These are phyloP conservation scores for Lucilia cuprina DNA, from an alignment of 1,140 invertebrate genomes.

Conservation along the genomic window DNA sequence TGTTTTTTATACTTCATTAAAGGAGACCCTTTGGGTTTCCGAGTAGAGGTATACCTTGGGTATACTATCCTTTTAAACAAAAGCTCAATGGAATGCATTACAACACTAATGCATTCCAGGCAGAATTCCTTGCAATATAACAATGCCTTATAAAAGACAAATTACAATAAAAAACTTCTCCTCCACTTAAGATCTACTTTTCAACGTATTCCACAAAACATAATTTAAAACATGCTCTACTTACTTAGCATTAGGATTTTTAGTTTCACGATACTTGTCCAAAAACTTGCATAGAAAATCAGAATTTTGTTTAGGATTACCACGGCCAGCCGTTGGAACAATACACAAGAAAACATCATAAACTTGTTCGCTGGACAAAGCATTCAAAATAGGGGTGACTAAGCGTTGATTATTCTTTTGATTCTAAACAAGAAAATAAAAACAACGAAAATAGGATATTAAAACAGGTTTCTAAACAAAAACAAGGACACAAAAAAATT, in stretches of 20 bases:
- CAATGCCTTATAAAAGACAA: too few species aligned
- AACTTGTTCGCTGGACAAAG: slow-evolving; percentile 41
- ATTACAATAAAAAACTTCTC: too few species aligned
- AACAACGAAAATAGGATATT: neutral
- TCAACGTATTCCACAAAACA: too few species aligned
- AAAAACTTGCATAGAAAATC: slow-evolving; percentile 41
- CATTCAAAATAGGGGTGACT: slow-evolving; percentile 42
- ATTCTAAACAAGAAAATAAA: slow-evolving; percentile 39
- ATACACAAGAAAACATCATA: slow-evolving; percentile 56
- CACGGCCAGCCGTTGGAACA: slow-evolving; percentile 50
- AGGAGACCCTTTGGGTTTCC: too few species aligned
- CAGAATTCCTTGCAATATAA: too few species aligned
- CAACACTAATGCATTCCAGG: too few species aligned
- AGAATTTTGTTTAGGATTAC: slow-evolving; percentile 49
- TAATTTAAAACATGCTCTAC: neutral
- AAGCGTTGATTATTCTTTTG: slow-evolving; percentile 48
- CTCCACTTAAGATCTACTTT: too few species aligned
- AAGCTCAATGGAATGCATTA: too few species aligned
- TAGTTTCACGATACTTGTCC: slow-evolving; percentile 49
- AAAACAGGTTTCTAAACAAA: neutral
- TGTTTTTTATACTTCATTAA: too few species aligned
- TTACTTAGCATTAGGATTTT: slow-evolving; percentile 53
- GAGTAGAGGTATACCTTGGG: too few species aligned
- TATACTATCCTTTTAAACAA: too few species aligned
- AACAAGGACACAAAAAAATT: neutral